Evolutionary conservation across 2,113 vertebrate species (phyloP), one percentile per base, ranked within the genome.

Genomic region (Semicossyphus pulcher): DNA sequence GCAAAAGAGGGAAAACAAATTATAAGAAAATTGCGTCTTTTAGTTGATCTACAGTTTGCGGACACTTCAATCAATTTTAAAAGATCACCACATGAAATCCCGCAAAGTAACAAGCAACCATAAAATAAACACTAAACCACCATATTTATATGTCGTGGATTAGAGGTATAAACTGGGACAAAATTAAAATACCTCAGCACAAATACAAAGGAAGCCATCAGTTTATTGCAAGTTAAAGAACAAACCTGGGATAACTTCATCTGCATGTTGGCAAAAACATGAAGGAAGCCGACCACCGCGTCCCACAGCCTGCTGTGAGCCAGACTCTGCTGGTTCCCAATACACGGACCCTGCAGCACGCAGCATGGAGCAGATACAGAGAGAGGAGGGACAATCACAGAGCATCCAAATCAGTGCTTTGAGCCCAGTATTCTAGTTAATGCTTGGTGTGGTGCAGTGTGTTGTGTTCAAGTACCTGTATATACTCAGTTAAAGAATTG

Each of bases 221-320:
- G 16, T 20, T 44, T 14, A 18, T 18, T 31, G 37, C n/a, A 18
- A 44, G 6, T 2, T n/a, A 11, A 53, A 65, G 29, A 25, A 66
- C 52, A 53, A 95, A 97, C 97, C 97, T 99, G 97, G 41, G 97
- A 99, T 54, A 99, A 93, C 89, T 99, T 99, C 97, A 99, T 99
- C 91, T 99, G 97, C 97, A 99, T 98, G 88, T 99, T 99, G 71
- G 97, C 97, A 91, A 99, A 99, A 20, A 99, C 97, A 14, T 99
- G 97, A 74, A 99, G 93, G 85, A 99, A 99, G 67, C 97, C 97
- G 59, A 99, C 97, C 76, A 99, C 96, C 3, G 97, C 97, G 34
- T 99, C 97, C 97, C 97, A 99, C 51, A 98, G 90, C 84, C 97
- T 93, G 73, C 97, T 99, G 70, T 99, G 97, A 70, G 97, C 97